Evolutionary conservation across 2,113 vertebrate genomes (phyloP).

Genomic region (Copsychus sechellarum): DNA sequence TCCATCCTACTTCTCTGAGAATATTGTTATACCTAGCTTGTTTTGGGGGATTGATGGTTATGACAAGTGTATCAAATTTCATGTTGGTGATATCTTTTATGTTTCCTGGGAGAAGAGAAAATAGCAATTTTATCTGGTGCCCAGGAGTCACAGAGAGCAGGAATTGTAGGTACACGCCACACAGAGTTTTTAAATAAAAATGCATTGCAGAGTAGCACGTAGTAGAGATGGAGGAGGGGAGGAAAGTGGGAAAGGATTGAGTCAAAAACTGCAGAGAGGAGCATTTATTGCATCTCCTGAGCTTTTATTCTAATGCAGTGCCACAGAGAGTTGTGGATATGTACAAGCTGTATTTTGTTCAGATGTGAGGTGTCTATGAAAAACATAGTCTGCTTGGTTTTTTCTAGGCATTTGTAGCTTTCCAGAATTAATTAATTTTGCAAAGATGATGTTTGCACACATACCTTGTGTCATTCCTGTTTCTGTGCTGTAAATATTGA

Average conservation of each 20-base stretch:
- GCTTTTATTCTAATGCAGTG: slow-evolving; percentile 49
- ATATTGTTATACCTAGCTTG: slow-evolving; percentile 38
- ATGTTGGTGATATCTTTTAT: slow-evolving; percentile 45
- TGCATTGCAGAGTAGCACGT: neutral
- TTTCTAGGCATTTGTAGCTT: slow-evolving; percentile 21
- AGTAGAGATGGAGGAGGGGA: neutral
- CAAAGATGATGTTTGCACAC: slow-evolving; percentile 52
- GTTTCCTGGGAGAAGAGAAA: slow-evolving; percentile 69
- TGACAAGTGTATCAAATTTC: slow-evolving; percentile 58
- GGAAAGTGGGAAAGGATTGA: neutral
- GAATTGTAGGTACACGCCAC: slow-evolving; percentile 13
- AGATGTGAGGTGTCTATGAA: slow-evolving; percentile 57
- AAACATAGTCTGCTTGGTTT: slow-evolving; percentile 3
- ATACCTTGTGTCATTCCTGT: slow-evolving; percentile 32
- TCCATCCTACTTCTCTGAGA: slow-evolving; percentile 6
- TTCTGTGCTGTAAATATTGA: slow-evolving; percentile 68
- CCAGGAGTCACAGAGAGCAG: slow-evolving; percentile 48
- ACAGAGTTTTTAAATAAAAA: slow-evolving; percentile 50
- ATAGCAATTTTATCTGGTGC: slow-evolving; percentile 57
- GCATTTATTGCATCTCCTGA: slow-evolving; percentile 53
- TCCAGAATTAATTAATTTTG: slow-evolving; percentile 63
- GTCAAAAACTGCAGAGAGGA: slow-evolving; percentile 28
- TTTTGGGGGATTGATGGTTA: slow-evolving; percentile 56
- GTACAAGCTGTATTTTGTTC: slow-evolving; percentile 63
- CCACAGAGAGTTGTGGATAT: slow-evolving; percentile 58